A percentile compares a stretch with the other conserved stretches of the same genome.
phyloP scores from a whole-genome alignment of 2,113 vertebrate genomes.

The Thalassarche chlororhynchos region DNA sequence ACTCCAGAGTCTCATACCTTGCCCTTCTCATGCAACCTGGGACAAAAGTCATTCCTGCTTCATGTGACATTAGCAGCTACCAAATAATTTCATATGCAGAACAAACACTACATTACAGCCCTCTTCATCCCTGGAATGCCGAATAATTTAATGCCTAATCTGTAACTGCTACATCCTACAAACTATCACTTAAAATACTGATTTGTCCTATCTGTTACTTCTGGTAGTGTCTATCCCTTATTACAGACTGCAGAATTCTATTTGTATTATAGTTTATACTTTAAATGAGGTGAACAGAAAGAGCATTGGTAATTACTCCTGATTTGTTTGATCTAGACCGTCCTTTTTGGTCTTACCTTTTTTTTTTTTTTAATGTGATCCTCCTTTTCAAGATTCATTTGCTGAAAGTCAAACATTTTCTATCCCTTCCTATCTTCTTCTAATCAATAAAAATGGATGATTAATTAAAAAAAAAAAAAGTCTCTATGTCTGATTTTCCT shows the following conservation, averaged over 20 bases:
- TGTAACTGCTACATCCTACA: neutral
- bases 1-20: neutral
- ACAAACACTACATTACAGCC: neutral
- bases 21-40: neutral
- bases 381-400: neutral
- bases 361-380: neutral
- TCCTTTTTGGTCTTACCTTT: neutral
- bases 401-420: neutral
- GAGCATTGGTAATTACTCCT: neutral
- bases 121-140: neutral
- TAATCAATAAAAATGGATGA: neutral
- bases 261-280: neutral
- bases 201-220: neutral
- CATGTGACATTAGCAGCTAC: neutral
- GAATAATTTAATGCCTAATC: neutral
- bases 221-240: neutral
- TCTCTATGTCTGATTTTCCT: neutral
- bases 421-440: neutral
- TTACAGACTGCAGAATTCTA: neutral
- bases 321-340: neutral
- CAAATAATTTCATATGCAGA: neutral
- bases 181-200: neutral
- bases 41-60: neutral
- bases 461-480: neutral
- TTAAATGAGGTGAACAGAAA: neutral